Percentiles rank a stretch among this genome's conserved stretches.
These are phyloP conservation scores for Loripinus fragilis DNA, from an alignment of 2,888 invertebrate species.

Conservation along the genomic window DNA sequence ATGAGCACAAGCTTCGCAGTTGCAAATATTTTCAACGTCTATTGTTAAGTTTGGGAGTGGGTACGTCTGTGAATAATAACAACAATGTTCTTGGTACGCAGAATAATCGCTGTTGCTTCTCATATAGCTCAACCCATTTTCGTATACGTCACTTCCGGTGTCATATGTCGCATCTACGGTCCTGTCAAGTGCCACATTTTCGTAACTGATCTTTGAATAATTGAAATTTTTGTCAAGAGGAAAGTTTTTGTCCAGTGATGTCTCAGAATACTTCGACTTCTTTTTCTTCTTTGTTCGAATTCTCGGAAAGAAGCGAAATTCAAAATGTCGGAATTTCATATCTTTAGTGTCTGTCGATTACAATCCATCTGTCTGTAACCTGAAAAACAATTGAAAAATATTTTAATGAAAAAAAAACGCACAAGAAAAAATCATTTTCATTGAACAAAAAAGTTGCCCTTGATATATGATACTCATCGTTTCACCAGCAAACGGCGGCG, in stretches of 20 bases:
- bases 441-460: too few species aligned
- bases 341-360: slow-evolving; percentile 18
- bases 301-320: slow-evolving; percentile 73
- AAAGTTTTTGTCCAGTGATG: slow-evolving; percentile 47
- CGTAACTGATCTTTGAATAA: slow-evolving; percentile 47
- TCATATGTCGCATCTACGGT: slow-evolving; percentile 30
- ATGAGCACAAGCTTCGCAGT: slow-evolving; percentile 33
- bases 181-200: slow-evolving; percentile 46
- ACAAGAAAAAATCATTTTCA: too few species aligned
- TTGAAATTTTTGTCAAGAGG: slow-evolving; percentile 53
- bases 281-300: slow-evolving; percentile 73
- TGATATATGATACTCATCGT: too few species aligned
- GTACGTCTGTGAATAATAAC: slow-evolving; percentile 26
- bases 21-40: slow-evolving; percentile 37
- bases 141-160: slow-evolving; percentile 24
- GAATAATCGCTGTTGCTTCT: slow-evolving; percentile 20
- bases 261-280: slow-evolving; percentile 43
- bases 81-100: background rate
- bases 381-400: background rate
- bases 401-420: too few species aligned
- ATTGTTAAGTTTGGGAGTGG: slow-evolving; percentile 52
- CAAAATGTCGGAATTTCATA: slow-evolving; percentile 76
- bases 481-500: too few species aligned
- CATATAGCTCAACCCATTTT: background rate
- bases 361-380: background rate